phyloP scores from a whole-genome alignment of 92 coral and sea anemone genomes.

The Hydrozoanthus gracilis region DNA sequence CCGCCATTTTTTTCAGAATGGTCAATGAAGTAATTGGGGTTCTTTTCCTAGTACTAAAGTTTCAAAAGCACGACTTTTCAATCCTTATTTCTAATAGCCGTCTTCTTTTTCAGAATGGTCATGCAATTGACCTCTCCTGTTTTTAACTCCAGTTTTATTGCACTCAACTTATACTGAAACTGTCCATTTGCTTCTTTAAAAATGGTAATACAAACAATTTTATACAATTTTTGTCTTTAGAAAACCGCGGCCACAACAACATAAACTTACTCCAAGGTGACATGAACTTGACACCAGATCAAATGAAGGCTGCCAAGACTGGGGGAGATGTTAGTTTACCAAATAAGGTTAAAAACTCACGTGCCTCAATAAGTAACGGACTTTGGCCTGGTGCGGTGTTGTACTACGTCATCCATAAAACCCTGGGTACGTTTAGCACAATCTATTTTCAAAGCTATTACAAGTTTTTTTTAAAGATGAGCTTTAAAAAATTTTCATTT shows the following conservation, averaged over 20 bases:
- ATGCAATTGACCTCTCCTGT: too few species aligned
- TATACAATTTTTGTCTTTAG: neutral
- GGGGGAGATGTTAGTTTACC: slow-evolving; percentile 9
- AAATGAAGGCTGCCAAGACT: neutral
- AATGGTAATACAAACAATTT: too few species aligned
- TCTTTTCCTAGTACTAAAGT: too few species aligned
- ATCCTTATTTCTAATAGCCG: too few species aligned
- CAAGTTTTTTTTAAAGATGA: too few species aligned
- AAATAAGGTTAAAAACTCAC: neutral
- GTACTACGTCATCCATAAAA: neutral
- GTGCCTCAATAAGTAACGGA: neutral
- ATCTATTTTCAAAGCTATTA: neutral
- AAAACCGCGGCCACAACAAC: slow-evolving; percentile 7
- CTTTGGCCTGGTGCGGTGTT: slow-evolving; percentile 5
- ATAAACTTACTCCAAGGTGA: neutral
- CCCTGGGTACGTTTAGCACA: neutral
- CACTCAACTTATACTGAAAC: too few species aligned
- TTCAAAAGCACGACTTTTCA: too few species aligned
- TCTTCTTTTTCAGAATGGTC: too few species aligned
- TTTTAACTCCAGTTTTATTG: too few species aligned
- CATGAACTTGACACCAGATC: neutral
- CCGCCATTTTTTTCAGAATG: too few species aligned
- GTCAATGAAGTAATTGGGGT: too few species aligned
- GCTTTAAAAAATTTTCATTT: neutral
- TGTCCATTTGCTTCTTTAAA: too few species aligned